Percentiles rank a stretch among this genome's conserved stretches.
Conservation (phyloP, 2,888 invertebrate genomes). For the Teleiodes luculella region DNA sequence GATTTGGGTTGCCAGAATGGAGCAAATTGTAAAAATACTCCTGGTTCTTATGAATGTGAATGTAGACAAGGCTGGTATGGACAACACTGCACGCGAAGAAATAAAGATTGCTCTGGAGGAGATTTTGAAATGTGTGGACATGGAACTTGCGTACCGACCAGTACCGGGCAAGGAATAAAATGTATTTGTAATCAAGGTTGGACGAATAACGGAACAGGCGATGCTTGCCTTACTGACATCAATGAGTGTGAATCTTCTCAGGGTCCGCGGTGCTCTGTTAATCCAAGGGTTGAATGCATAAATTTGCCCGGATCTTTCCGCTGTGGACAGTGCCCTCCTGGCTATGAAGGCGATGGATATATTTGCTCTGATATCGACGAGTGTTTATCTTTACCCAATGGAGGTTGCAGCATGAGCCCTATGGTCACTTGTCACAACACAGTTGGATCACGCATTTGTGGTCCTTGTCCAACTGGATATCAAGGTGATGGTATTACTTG, state of each 20-base stretch:
- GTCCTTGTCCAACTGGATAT: slow-evolving; percentile 92
- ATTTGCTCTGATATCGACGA: slow-evolving; percentile 94
- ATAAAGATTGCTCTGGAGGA: slow-evolving; percentile 84
- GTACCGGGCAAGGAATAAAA: slow-evolving; percentile 81
- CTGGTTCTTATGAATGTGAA: slow-evolving; percentile 89
- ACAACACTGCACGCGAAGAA: slow-evolving; percentile 86
- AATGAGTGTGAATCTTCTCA: slow-evolving; percentile 88
- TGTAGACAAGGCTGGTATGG: slow-evolving; percentile 90
- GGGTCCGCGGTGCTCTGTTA: slow-evolving; percentile 86
- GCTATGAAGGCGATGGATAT: slow-evolving; percentile 92
- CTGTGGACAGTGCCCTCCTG: slow-evolving; percentile 92
- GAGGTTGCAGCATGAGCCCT: slow-evolving; percentile 92
- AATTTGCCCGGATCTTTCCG: slow-evolving; percentile 93
- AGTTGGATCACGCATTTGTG: slow-evolving; percentile 91
- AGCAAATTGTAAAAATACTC: slow-evolving; percentile 88
- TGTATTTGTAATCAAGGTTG: slow-evolving; percentile 94
- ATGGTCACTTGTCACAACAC: slow-evolving; percentile 93
- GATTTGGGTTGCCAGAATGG: slow-evolving; percentile 96
- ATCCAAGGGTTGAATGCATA: slow-evolving; percentile 90
- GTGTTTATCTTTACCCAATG: slow-evolving; percentile 88
- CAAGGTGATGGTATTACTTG: slow-evolving; percentile 90
- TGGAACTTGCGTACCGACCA: slow-evolving; percentile 87
- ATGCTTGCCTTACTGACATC: slow-evolving; percentile 89
- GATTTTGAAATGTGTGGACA: slow-evolving; percentile 91
- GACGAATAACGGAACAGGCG: slow-evolving; percentile 83